Evolutionary conservation across 2,888 invertebrate species (phyloP), one percentile per base, ranked within the genome.

Genomic region (Acleris holmiana): DNA sequence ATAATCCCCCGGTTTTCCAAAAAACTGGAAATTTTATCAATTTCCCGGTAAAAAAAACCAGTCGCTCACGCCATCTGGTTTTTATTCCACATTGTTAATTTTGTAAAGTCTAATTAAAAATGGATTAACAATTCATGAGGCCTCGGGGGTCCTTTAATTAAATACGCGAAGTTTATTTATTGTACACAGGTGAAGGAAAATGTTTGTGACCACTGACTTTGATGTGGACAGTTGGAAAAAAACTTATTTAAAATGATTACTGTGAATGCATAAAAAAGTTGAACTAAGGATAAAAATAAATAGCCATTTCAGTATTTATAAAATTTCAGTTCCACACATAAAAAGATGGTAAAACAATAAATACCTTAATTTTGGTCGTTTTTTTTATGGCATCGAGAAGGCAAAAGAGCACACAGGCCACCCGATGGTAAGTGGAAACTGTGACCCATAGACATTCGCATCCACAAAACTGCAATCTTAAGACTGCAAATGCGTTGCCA

Each of bases 91-190:
- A 59, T 70, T 67, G 72, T 70, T 73, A 72, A 76, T 76, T 72
- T 76, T 72, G 74, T 75, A 71, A 67, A 72, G 70, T 69, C 70
- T 76, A 77, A 80, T 79, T 79, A 78, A 76, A 75, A 73, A 59
- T 65, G 62, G 59, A 72, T 78, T 70, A 76, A 72, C 74, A 77
- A 79, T 77, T 78, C 80, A 79, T 76, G 77, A 80, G 66, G 2
- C 23, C 84, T 60, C 58, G 68, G 74, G 78, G 71, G 71, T 61
- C 67, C 66, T 55, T 67, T 69, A 66, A 67, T 67, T 68, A 67
- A 67, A 58, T 54, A 75, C 71, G 35, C 40, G 35, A 13, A 46
- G 44, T 54, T 58, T 51, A 53, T 56, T 59, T 64, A 59, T 54
- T 46, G 29, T 54, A 44, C 21, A 55, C 65, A 55, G 62, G 49